Evolutionary conservation across 2,113 vertebrate genomes (phyloP).

Genomic region (Oreochromis aureus): DNA sequence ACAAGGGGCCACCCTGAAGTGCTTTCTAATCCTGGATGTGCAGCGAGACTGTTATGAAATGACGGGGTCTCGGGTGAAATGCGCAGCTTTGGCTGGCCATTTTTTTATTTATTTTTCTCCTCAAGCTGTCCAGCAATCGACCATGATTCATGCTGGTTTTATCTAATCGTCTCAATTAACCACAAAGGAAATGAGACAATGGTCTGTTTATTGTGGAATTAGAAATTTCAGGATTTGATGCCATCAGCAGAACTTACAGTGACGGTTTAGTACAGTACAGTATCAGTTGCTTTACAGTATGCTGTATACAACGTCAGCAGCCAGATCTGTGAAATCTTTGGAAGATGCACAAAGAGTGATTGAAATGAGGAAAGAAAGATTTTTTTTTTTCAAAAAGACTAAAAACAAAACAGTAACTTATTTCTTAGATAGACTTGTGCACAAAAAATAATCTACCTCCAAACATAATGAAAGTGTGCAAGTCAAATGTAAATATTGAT

Average conservation of each 20-base stretch:
- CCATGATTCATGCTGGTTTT: not conserved
- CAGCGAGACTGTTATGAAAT: not conserved
- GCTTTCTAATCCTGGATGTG: slow-evolving; percentile 36
- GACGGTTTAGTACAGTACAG: slow-evolving; percentile 38
- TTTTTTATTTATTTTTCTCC: not conserved
- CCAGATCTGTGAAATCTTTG: slow-evolving; percentile 52
- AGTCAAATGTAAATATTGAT: slow-evolving; percentile 69
- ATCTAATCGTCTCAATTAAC: not conserved
- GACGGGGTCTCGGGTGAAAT: not conserved
- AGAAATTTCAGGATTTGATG: slow-evolving; percentile 39
- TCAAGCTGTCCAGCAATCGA: not conserved
- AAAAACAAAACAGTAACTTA: not conserved
- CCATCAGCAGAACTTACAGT: slow-evolving; percentile 31
- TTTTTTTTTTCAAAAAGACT: not conserved
- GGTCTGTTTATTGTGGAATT: slow-evolving; percentile 61
- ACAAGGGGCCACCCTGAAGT: slow-evolving; percentile 44
- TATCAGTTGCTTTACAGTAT: not conserved
- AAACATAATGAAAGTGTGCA: slow-evolving; percentile 8
- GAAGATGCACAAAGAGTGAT: slow-evolving; percentile 31
- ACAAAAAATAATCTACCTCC: slow-evolving; percentile 19
- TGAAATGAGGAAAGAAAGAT: not conserved
- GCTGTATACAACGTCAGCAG: slow-evolving; percentile 39
- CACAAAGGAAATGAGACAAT: slow-evolving; percentile 18
- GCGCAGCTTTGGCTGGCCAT: not conserved
- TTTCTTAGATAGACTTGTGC: slow-evolving; percentile 11